Percentiles rank a stretch among this genome's conserved stretches.
Conservation (phyloP, 2,113 vertebrate genomes). For the Noturus placidus region DNA sequence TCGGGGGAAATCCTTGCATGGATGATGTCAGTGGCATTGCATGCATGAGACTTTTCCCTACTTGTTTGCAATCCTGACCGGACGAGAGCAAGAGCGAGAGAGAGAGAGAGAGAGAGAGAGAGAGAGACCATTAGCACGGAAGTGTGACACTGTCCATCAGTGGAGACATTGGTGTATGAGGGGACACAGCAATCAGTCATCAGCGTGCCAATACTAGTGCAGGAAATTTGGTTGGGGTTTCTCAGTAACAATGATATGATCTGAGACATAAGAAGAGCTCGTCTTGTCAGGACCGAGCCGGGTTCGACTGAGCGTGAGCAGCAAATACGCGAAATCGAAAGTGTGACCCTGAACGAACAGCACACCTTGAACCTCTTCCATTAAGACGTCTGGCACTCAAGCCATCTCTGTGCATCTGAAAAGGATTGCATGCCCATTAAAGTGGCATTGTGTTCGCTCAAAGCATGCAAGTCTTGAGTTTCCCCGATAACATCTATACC, state of each 20-base stretch:
- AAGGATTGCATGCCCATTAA: constrained; percentile 16
- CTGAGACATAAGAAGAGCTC: neutral
- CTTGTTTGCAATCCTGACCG: constrained; percentile 36
- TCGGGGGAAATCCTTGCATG: neutral
- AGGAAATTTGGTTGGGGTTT: neutral
- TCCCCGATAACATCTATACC: constrained; percentile 42
- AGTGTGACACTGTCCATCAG: constrained; percentile 25
- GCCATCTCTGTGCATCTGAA: neutral
- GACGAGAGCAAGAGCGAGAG: too few species aligned
- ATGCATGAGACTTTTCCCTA: neutral
- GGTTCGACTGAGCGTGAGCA: neutral
- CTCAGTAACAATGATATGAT: neutral
- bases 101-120: constrained; percentile 17
- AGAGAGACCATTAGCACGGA: constrained; percentile 25
- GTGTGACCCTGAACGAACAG: constrained; percentile 1
- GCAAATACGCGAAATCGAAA: neutral
- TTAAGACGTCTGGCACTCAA: constrained; percentile 8
- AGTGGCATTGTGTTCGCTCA: constrained; percentile 27
- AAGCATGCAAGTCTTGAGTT: constrained; percentile 41
- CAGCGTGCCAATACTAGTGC: neutral
- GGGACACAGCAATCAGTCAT: neutral
- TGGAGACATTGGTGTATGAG: neutral
- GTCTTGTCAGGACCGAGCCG: neutral
- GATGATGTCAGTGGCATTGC: constrained; percentile 9
- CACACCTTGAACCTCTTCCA: neutral